Conservation (phyloP, 1,140 invertebrate species). For the Ips nitidus region DNA sequence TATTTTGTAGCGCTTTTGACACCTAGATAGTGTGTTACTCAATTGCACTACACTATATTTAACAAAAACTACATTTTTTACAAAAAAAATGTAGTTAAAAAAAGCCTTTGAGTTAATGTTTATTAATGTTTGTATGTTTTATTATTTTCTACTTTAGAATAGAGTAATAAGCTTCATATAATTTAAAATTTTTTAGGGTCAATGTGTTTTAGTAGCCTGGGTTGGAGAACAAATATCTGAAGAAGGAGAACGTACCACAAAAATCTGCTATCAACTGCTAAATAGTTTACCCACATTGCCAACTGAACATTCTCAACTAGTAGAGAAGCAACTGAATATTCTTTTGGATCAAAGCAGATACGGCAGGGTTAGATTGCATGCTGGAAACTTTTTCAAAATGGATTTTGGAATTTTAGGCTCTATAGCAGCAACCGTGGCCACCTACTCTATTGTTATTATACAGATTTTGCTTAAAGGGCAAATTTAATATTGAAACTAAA, state of each 20-base stretch:
- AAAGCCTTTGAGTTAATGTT: too few species aligned
- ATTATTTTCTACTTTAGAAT: too few species aligned
- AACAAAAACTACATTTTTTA: too few species aligned
- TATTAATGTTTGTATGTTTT: too few species aligned
- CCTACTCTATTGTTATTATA: slow-evolving; percentile 27
- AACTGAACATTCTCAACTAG: background rate
- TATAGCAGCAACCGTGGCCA: slow-evolving; percentile 15
- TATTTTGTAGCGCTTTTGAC: too few species aligned
- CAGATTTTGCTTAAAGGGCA: slow-evolving; percentile 18
- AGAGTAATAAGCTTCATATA: too few species aligned
- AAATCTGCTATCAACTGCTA: background rate
- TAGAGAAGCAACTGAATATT: slow-evolving; percentile 15
- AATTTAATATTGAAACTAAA: slow-evolving; percentile 31
- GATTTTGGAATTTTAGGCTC: slow-evolving; percentile 15
- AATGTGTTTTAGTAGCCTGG: slow-evolving; percentile 36
- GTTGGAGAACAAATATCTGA: background rate
- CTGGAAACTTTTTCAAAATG: slow-evolving; percentile 13
- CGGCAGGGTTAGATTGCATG: slow-evolving; percentile 7
- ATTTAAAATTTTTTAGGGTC: slow-evolving; percentile 1
- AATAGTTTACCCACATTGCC: background rate
- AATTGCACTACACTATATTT: too few species aligned
- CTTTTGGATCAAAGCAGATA: slow-evolving; percentile 15
- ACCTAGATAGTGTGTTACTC: too few species aligned
- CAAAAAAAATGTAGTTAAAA: too few species aligned
- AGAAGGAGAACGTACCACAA: background rate